phyloP scores from a whole-genome alignment of 2,888 invertebrate genomes.

The Folsomia candida region DNA sequence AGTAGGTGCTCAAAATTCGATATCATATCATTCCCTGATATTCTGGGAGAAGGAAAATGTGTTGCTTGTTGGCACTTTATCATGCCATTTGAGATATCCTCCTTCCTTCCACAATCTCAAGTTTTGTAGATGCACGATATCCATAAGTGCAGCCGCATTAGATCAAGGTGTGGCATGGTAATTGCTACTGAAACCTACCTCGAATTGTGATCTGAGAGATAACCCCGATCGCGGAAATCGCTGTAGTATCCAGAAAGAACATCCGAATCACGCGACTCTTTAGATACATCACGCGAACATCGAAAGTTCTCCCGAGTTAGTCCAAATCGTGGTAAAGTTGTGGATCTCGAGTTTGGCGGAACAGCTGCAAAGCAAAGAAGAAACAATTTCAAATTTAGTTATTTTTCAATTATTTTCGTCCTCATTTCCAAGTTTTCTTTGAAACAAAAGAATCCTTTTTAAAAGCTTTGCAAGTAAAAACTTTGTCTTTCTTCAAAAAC shows the following conservation, averaged over 20 bases:
- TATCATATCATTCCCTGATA: too few relatives aligned
- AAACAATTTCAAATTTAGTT: not conserved
- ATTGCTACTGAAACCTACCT: too few relatives aligned
- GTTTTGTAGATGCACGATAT: too few relatives aligned
- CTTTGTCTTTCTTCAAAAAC: too few relatives aligned
- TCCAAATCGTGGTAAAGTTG: conserved; percentile 49
- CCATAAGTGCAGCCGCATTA: too few relatives aligned
- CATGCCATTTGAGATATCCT: too few relatives aligned
- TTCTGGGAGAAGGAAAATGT: too few relatives aligned
- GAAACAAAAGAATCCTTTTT: not conserved
- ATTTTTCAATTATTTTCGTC: not conserved
- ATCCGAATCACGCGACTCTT: conserved; percentile 50
- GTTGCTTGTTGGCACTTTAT: too few relatives aligned
- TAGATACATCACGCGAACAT: conserved; percentile 46
- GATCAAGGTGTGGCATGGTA: too few relatives aligned
- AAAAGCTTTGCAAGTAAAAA: not conserved
- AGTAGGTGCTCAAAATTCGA: too few relatives aligned
- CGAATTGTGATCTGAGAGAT: conserved; percentile 76
- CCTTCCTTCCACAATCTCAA: too few relatives aligned
- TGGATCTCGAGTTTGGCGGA: conserved; percentile 51
- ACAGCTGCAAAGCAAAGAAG: conserved; percentile 40
- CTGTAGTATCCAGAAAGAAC: conserved; percentile 61
- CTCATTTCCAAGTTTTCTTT: not conserved
- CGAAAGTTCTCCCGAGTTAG: conserved; percentile 47
- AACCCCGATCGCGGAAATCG: conserved; percentile 72